A percentile compares a stretch with the other conserved stretches of the same genome.
Conservation (phyloP, 2,888 invertebrate species). For the Drosophila limbata region DNA sequence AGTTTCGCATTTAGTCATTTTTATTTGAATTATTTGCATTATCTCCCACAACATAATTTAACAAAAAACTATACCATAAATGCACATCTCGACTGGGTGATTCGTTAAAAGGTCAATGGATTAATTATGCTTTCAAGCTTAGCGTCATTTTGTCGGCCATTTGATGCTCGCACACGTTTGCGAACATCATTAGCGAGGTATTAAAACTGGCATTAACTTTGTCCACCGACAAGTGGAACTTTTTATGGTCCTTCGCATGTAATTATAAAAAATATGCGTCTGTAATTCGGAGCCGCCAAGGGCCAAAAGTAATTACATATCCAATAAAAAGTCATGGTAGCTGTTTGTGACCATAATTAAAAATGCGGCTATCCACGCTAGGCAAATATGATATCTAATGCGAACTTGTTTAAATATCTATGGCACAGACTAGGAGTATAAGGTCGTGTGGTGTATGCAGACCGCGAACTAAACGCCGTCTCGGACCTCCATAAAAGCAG, state of each 20-base stretch:
- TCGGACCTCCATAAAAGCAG: conserved; percentile 49
- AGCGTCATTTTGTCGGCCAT: conserved; percentile 44
- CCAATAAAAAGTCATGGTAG: conserved; percentile 72
- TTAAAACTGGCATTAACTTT: conserved; percentile 49
- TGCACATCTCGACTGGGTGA: not conserved
- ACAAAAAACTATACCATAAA: not conserved
- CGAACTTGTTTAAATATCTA: conserved; percentile 19
- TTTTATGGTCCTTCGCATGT: conserved; percentile 49
- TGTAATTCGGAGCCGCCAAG: conserved; percentile 54
- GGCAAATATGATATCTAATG: conserved; percentile 50
- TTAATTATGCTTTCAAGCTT: conserved; percentile 50
- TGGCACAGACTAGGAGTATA: not conserved
- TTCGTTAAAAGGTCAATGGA: conserved; percentile 59
- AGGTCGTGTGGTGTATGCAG: conserved; percentile 3
- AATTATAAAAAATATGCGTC: conserved; percentile 74
- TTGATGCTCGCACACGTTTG: conserved; percentile 49
- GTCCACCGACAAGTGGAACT: conserved; percentile 35
- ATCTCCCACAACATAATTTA: not conserved
- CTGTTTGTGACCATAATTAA: conserved; percentile 65
- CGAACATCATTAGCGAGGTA: conserved; percentile 68
- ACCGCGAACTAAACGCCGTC: conserved; percentile 30
- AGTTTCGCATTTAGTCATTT: no score
- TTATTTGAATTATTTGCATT: no score
- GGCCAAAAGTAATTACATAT: conserved; percentile 73
- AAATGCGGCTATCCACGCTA: conserved; percentile 44